Percentiles rank a stretch among this genome's conserved stretches.
Evolutionary conservation across 2,888 invertebrate species (phyloP).

Genomic region (Adela reaumurella): DNA sequence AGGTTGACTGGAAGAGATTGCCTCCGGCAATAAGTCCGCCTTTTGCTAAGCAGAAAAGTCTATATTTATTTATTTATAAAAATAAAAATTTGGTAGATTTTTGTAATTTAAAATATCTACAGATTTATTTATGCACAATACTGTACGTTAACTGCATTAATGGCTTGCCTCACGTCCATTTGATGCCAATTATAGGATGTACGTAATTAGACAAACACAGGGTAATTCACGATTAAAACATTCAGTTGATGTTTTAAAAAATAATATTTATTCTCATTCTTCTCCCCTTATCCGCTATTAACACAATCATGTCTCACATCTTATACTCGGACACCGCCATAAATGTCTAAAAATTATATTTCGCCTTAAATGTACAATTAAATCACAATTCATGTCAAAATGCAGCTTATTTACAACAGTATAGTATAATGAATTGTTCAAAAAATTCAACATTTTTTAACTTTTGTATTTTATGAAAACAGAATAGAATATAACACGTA

Average conservation of each 20-base stretch:
- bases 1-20: no score
- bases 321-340: background rate
- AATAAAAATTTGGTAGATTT: no score
- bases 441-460: background rate
- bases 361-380: background rate
- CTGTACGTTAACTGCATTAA: no score
- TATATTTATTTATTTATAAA: no score
- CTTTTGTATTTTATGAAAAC: background rate
- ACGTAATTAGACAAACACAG: conserved; percentile 13
- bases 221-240: conserved; percentile 10
- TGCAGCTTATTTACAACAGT: background rate
- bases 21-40: no score
- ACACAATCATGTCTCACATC: background rate
- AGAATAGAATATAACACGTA: background rate
- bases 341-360: background rate
- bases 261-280: conserved; percentile 17
- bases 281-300: conserved; percentile 10
- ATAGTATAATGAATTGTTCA: background rate
- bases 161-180: no score
- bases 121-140: no score
- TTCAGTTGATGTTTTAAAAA: conserved; percentile 10
- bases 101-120: no score
- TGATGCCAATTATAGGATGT: no score
- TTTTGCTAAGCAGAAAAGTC: no score
- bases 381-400: background rate